Conservation (phyloP, 2,113 vertebrate species). For the Mirza zaza region DNA sequence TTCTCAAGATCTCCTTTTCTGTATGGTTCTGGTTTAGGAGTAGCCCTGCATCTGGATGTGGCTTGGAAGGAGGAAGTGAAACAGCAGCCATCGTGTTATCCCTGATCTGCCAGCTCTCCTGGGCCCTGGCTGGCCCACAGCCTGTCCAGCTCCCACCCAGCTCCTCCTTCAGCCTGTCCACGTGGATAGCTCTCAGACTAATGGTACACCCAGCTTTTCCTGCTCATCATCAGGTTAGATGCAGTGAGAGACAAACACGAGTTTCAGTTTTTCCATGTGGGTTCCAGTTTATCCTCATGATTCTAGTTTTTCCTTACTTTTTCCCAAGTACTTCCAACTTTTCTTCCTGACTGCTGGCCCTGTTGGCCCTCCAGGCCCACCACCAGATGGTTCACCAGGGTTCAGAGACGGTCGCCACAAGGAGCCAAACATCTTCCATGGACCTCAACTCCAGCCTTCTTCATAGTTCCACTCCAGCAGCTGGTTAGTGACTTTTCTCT, state of each 20-base stretch:
- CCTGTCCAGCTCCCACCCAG: not conserved
- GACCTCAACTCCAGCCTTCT: not conserved
- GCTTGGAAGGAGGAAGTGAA: not conserved
- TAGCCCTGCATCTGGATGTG: not conserved
- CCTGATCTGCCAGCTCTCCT: not conserved
- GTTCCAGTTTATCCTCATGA: not conserved
- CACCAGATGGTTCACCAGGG: not conserved
- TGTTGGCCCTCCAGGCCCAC: not conserved
- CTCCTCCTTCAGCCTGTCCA: not conserved
- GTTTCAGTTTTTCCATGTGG: not conserved
- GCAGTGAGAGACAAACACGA: not conserved
- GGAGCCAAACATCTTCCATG: not conserved
- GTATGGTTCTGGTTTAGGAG: not conserved
- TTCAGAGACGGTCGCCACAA: not conserved
- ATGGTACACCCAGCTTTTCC: not conserved
- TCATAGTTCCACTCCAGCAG: not conserved
- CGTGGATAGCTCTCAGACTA: not conserved
- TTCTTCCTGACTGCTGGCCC: not conserved
- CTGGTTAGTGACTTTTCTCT: not conserved
- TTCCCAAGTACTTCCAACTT: not conserved
- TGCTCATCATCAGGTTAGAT: not conserved
- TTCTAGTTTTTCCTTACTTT: not conserved
- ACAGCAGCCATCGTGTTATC: not conserved
- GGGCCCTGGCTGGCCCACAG: not conserved
- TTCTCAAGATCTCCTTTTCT: not conserved